A percentile compares a stretch with the other conserved stretches of the same genome.
Conservation (phyloP, 2,113 vertebrate genomes). For the Isichthys henryi region DNA sequence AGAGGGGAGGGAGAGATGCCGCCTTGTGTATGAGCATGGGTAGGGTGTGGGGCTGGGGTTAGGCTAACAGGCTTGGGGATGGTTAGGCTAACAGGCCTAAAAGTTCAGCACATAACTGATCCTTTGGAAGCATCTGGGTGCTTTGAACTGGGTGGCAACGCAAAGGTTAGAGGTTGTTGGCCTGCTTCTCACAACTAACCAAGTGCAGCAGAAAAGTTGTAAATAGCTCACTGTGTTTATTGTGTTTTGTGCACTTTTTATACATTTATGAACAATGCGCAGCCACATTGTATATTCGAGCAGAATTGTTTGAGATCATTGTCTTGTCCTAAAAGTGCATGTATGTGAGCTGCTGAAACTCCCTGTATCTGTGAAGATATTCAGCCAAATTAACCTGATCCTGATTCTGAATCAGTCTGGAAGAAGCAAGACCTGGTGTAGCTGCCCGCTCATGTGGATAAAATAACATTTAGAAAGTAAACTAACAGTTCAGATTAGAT, state of each 20-base stretch:
- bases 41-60: background rate
- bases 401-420: background rate
- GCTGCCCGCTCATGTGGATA: background rate
- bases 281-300: background rate
- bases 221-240: background rate
- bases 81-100: background rate
- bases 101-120: background rate
- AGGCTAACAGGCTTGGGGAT: background rate
- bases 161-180: background rate
- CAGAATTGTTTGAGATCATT: background rate
- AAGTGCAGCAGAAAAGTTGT: background rate
- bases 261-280: background rate
- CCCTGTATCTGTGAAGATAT: background rate
- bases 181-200: background rate
- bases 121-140: background rate
- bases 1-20: background rate
- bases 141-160: background rate
- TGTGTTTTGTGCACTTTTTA: background rate
- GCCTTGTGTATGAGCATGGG: background rate
- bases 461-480: background rate
- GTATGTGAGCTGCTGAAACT: background rate
- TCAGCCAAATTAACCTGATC: background rate
- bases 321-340: background rate
- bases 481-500: background rate
- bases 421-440: background rate